phyloP scores from a whole-genome alignment of 1,140 invertebrate genomes.

The Anthonomus grandis region DNA sequence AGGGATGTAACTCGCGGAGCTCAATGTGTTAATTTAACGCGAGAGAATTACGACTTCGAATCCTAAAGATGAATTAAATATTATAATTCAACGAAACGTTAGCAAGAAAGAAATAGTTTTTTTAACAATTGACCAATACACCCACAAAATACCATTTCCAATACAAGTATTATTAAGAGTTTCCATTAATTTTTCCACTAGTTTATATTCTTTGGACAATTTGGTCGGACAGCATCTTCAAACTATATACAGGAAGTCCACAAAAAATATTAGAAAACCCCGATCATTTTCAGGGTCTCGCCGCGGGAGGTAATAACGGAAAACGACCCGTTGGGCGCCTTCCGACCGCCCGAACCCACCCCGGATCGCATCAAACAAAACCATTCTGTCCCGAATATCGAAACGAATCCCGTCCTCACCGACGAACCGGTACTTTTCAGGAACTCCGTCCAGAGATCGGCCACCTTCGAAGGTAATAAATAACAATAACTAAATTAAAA shows the following conservation, averaged over 20 bases:
- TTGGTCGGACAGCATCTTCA: background rate
- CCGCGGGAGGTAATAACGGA: slow-evolving; percentile 31
- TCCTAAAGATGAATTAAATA: too few relatives aligned
- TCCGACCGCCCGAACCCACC: slow-evolving; percentile 53
- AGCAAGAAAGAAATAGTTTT: too few relatives aligned
- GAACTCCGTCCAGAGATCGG: slow-evolving; percentile 49
- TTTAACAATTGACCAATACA: too few relatives aligned
- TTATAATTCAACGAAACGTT: too few relatives aligned
- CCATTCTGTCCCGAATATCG: slow-evolving; percentile 15
- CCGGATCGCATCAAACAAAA: slow-evolving; percentile 32
- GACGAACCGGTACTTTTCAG: slow-evolving; percentile 43
- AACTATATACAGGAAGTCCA: too few relatives aligned
- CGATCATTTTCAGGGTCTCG: slow-evolving; percentile 17
- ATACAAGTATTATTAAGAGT: too few relatives aligned
- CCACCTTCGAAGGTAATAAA: slow-evolving; percentile 56
- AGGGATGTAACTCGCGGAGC: too few relatives aligned
- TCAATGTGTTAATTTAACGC: too few relatives aligned
- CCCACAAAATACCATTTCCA: too few relatives aligned
- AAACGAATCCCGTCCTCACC: slow-evolving; percentile 28
- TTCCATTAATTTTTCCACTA: too few relatives aligned
- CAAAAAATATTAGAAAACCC: background rate
- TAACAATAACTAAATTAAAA: background rate
- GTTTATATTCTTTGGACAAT: slow-evolving; percentile 1
- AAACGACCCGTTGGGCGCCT: slow-evolving; percentile 71
- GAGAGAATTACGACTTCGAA: too few relatives aligned